A percentile compares a stretch with the other conserved stretches of the same genome.
Evolutionary conservation across 1,140 invertebrate species (phyloP).

Genomic region (Whitmania pigra): DNA sequence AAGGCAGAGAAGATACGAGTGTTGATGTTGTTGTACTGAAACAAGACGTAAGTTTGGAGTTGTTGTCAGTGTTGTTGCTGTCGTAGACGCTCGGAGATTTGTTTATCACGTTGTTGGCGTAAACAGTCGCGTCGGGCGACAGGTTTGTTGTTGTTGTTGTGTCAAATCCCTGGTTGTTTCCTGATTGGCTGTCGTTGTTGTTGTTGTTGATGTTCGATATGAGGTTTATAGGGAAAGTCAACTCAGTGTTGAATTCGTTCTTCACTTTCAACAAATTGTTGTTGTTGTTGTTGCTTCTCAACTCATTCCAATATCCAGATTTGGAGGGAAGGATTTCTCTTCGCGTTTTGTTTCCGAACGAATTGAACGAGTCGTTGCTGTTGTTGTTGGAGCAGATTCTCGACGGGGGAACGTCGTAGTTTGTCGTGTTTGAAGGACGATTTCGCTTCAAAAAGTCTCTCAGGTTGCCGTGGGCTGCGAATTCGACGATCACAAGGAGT

Average conservation of each 20-base stretch:
- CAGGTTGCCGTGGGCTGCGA: slow-evolving; percentile 78
- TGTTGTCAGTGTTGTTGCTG: background rate
- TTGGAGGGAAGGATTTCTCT: too few relatives aligned
- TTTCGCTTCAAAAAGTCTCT: slow-evolving; percentile 77
- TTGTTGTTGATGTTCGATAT: background rate
- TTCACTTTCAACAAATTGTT: too few relatives aligned
- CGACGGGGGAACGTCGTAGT: slow-evolving; percentile 12
- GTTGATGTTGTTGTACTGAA: slow-evolving; percentile 9
- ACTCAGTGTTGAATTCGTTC: too few relatives aligned
- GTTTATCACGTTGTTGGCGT: slow-evolving; percentile 3
- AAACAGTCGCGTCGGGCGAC: background rate
- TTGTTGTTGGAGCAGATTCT: background rate
- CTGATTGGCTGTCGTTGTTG: slow-evolving; percentile 5
- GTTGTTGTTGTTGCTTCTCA: too few relatives aligned
- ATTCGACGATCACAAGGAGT: slow-evolving; percentile 83
- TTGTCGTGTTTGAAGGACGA: slow-evolving; percentile 45
- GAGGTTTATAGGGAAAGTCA: background rate
- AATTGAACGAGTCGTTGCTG: background rate
- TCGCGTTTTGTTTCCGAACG: too few relatives aligned
- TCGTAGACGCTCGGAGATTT: background rate
- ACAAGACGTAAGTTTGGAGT: background rate
- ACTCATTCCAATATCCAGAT: too few relatives aligned
- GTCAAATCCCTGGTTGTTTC: background rate
- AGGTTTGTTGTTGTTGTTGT: slow-evolving; percentile 7
- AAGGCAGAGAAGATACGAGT: background rate